A percentile compares a stretch with the other conserved stretches of the same genome.
Evolutionary conservation across 2,888 invertebrate genomes (phyloP).

Genomic region (Tetranychus piercei): DNA sequence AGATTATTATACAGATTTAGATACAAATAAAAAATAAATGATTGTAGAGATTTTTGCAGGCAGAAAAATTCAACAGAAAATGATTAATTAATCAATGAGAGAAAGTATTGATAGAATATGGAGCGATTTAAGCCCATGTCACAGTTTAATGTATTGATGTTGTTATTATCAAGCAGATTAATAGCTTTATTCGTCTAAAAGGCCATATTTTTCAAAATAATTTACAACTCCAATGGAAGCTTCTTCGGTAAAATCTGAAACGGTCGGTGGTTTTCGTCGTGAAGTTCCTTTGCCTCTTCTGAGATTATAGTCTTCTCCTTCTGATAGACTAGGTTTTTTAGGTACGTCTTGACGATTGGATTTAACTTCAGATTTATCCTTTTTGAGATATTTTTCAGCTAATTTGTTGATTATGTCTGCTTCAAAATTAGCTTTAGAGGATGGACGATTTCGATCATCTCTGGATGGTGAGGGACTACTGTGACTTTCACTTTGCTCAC

Average conservation of each 20-base stretch:
- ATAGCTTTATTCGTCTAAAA: not conserved
- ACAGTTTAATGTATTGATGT: too few species aligned
- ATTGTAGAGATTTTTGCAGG: too few species aligned
- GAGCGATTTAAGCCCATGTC: too few species aligned
- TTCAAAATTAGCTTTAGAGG: not conserved
- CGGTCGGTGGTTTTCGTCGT: not conserved
- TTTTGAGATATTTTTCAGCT: not conserved
- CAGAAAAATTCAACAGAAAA: too few species aligned
- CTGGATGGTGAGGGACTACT: not conserved
- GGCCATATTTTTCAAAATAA: not conserved
- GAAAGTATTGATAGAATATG: too few species aligned
- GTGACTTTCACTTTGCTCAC: not conserved
- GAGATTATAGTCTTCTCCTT: not conserved
- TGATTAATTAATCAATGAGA: too few species aligned
- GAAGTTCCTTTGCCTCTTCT: constrained; percentile 6
- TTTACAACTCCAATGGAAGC: not conserved
- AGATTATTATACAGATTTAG: not conserved
- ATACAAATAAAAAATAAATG: too few species aligned
- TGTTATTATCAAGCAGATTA: too few species aligned
- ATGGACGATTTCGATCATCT: not conserved
- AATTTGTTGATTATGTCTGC: not conserved
- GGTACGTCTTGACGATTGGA: not conserved
- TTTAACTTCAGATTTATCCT: not conserved
- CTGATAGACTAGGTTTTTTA: not conserved
- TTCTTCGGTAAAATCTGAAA: not conserved